Base-by-base conservation (phyloP, 2,888 invertebrate genomes). In the Priocnemis perturbator region DNA sequence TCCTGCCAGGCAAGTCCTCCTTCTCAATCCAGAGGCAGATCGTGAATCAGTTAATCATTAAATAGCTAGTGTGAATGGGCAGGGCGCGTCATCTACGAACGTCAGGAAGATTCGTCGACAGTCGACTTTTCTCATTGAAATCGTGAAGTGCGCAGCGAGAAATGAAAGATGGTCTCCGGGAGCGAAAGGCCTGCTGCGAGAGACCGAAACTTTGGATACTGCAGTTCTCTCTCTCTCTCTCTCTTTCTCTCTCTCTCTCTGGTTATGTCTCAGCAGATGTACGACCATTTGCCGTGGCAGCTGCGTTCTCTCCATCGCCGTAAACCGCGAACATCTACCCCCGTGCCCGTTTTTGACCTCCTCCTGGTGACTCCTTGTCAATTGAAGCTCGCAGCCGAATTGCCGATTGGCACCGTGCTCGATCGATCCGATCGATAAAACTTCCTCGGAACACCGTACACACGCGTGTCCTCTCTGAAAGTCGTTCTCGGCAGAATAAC, bases 231-330 rank as follows among this genome's bases (percentile, higher is more conserved):
- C 15, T 37, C 11, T 53, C n/a, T 53, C n/a, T 23, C 1, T 53
- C 23, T 30, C 17, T 37, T 7, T 57, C 37, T 0, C n/a, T 37
- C 20, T 11, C 15, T 57, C 15, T 37, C 60, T 69, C 67, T 70
- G 69, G 69, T 74, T 76, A 71, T 69, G 79, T 79, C 82, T 85
- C 79, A 83, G 86, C 87, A 87, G 87, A 87, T 88, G 88, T 86
- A 83, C 84, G 77, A 79, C 84, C 84, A 86, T 87, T 87, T 86
- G 86, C 84, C 78, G 71, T 78, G 78, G 86, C 87, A 88, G 88
- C 88, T 87, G 87, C 85, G 63, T 67, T 73, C 75, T 73, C 80
- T 67, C 67, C 67, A 60, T n/a, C 19, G 48, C 73, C 72, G 74
- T 79, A 81, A 78, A 78, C 81, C 37, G 62, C 61, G 50, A 64